These are phyloP conservation scores for Schizopygopsis malacanthus DNA, from an alignment of 2,797 vertebrate genomes.

Conservation along the genomic window DNA sequence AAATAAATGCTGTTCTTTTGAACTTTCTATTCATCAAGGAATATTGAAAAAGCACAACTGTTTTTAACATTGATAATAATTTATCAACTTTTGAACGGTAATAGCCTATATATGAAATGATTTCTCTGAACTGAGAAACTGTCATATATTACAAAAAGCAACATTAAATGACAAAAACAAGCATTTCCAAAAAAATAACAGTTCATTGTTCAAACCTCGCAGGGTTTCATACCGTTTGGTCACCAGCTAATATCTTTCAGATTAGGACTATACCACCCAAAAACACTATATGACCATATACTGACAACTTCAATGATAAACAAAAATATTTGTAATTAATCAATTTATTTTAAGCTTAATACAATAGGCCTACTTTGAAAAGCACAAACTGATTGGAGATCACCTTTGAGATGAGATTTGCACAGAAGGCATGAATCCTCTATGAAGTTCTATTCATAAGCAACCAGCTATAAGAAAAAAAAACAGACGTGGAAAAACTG, in stretches of 20 bases:
- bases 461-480: conserved; percentile 67
- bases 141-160: not conserved
- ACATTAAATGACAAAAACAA: not conserved
- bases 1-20: too few species aligned
- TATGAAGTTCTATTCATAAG: conserved; percentile 63
- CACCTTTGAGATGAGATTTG: not conserved
- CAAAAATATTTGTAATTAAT: not conserved
- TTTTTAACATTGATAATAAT: not conserved
- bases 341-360: not conserved
- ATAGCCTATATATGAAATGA: not conserved
- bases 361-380: not conserved
- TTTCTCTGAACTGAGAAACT: not conserved
- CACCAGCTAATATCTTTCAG: not conserved
- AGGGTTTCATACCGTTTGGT: not conserved
- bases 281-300: not conserved
- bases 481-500: conserved; percentile 69
- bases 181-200: not conserved
- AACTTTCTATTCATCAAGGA: too few species aligned
- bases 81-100: not conserved
- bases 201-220: not conserved
- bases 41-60: too few species aligned
- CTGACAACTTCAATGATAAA: not conserved
- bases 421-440: conserved; percentile 46
- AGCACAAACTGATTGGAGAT: not conserved
- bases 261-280: not conserved